These are phyloP conservation scores for Toxotes jaculatrix DNA, from an alignment of 2,113 vertebrate species.

Conservation along the genomic window DNA sequence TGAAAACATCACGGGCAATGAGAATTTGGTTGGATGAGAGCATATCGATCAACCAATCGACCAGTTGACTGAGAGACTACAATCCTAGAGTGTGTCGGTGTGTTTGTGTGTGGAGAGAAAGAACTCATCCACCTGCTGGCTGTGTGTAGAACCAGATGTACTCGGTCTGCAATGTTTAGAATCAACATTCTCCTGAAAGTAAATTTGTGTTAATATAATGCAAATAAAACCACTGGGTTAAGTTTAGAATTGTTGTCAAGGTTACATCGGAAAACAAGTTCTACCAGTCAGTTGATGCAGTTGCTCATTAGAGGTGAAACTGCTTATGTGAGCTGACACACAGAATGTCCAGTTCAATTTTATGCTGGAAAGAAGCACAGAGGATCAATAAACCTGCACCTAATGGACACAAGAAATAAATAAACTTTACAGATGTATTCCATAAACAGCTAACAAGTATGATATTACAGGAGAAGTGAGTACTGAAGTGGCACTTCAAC, in stretches of 20 bases:
- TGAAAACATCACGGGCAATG: too few species aligned
- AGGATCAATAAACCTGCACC: conserved; percentile 59
- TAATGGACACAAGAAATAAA: conserved; percentile 43
- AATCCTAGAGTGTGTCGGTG: not conserved
- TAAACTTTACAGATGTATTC: conserved; percentile 22
- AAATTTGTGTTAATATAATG: not conserved
- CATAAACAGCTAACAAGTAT: conserved; percentile 17
- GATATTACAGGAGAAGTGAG: not conserved
- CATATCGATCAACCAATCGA: too few species aligned
- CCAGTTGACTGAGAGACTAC: too few species aligned
- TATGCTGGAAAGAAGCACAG: conserved; percentile 44
- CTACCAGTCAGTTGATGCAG: conserved; percentile 11
- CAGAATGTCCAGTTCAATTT: conserved; percentile 48
- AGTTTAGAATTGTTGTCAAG: conserved; percentile 14
- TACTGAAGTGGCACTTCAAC: not conserved
- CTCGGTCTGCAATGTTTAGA: not conserved
- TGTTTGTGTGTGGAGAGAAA: not conserved
- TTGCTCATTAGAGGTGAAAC: conserved; percentile 58
- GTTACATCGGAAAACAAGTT: conserved; percentile 8
- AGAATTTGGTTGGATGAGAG: too few species aligned
- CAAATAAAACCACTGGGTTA: conserved; percentile 7
- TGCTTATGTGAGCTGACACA: conserved; percentile 45
- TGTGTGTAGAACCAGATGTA: not conserved
- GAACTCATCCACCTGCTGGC: not conserved
- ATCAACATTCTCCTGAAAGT: not conserved